A percentile compares a stretch with the other conserved stretches of the same genome.
These are phyloP conservation scores for Drosophila grimshawi DNA, from an alignment of 1,140 invertebrate species.

Conservation along the genomic window DNA sequence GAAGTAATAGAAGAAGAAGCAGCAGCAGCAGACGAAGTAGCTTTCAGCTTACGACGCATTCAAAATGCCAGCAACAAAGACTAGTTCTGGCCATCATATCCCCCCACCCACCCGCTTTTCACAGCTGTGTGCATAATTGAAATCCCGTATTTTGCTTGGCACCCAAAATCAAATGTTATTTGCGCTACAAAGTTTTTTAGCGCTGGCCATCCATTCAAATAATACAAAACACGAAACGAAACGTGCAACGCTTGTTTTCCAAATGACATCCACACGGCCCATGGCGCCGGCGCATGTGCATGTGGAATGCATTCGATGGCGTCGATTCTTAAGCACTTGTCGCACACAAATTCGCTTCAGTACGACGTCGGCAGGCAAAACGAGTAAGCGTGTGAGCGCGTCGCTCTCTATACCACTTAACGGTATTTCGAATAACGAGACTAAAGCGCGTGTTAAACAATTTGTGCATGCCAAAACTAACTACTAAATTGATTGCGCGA, in stretches of 20 bases:
- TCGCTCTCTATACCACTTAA: constrained; percentile 39
- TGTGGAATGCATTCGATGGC: not conserved
- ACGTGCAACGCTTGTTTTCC: constrained; percentile 51
- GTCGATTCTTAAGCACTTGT: constrained; percentile 54
- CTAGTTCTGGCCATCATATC: not conserved
- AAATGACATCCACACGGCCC: constrained; percentile 59
- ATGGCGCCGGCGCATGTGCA: constrained; percentile 55
- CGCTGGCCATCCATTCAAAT: constrained; percentile 63
- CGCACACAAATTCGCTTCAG: constrained; percentile 36
- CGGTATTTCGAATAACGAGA: constrained; percentile 66
- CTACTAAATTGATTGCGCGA: constrained; percentile 61
- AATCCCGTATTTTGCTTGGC: constrained; percentile 38
- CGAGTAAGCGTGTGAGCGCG: constrained; percentile 42
- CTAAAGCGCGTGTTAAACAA: constrained; percentile 49
- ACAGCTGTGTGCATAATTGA: constrained; percentile 75
- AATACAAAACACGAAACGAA: constrained; percentile 35
- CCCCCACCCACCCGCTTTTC: not conserved
- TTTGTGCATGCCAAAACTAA: constrained; percentile 26
- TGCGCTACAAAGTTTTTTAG: constrained; percentile 46
- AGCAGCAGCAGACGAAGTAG: not conserved
- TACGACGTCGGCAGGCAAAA: constrained; percentile 66
- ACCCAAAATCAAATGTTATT: constrained; percentile 46
- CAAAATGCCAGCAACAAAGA: constrained; percentile 28
- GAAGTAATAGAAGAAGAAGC: not conserved
- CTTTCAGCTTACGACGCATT: constrained; percentile 47